A percentile compares a stretch with the other conserved stretches of the same genome.
These are phyloP conservation scores for Entomobrya multifasciata DNA, from an alignment of 2,888 invertebrate genomes.

Conservation along the genomic window DNA sequence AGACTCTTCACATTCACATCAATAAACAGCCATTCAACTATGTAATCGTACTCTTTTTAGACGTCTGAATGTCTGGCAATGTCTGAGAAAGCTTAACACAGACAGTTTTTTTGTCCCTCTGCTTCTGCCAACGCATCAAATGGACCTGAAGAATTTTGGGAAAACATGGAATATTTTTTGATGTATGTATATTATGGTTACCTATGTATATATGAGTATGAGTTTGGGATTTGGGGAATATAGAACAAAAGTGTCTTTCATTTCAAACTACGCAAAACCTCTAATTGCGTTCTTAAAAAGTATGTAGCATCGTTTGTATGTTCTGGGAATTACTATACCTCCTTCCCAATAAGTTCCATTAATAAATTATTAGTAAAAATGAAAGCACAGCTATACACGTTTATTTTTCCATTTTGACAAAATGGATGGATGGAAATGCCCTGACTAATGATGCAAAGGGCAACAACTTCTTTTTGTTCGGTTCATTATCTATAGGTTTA, in stretches of 20 bases:
- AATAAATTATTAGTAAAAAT: neutral
- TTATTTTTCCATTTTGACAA: neutral
- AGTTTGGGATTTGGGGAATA: too few species aligned
- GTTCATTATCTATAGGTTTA: too few species aligned
- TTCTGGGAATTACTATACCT: neutral
- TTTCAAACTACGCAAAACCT: too few species aligned
- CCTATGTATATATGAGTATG: too few species aligned
- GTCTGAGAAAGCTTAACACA: neutral
- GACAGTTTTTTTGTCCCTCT: neutral
- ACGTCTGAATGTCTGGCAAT: constrained; percentile 49
- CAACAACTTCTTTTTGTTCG: too few species aligned
- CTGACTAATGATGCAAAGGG: constrained; percentile 15
- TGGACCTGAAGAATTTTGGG: constrained; percentile 8
- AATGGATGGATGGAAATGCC: neutral
- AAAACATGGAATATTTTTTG: too few species aligned
- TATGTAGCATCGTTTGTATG: neutral
- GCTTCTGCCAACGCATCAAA: neutral
- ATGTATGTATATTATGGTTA: too few species aligned
- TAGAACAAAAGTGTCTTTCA: too few species aligned
- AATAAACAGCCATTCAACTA: neutral
- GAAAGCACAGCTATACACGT: neutral
- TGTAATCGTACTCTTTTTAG: neutral
- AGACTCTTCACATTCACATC: constrained; percentile 6
- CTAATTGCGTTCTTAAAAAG: too few species aligned
- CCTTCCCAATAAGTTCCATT: neutral